Evolutionary conservation across 2,113 vertebrate species (phyloP), one percentile per base, ranked within the genome.

Genomic region (Oryctolagus cuniculus): DNA sequence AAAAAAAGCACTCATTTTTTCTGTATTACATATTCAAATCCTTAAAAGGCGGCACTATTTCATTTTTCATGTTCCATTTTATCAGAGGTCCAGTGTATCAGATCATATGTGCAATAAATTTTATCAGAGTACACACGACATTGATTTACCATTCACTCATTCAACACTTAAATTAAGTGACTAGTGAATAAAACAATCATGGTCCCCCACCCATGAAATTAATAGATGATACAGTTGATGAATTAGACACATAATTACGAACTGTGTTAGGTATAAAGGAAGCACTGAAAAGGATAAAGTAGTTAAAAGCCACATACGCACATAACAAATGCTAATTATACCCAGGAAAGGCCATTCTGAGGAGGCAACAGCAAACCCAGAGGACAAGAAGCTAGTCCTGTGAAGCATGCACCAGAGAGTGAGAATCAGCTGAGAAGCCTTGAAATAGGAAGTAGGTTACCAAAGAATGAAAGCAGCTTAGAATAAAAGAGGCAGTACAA

Each of bases 201-300:
- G 17, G 31, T 10, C 69, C 7, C 3, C 77, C 27, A 58, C 19
- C 89, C 72, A 66, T 4, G 10, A 89, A 89, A 89, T 38, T 79
- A 70, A 74, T 22, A 27, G 69, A 86, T 12, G 19, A 61, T 6
- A 81, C 2, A 94, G 61, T 53, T 29, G 79, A 93, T 69, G 72
- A 77, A 85, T 94, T 70, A 34, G 89, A 91, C 16, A 72, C 92
- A 82, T 27, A 66, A 24, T 3, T 21, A 95, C 58, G 74, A 84
- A 66, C n/a, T 87, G 16, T 87, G 15, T 73, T 95, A 38, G n/a
- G 29, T n/a, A 75, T 61, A 94, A 87, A 63, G 36, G 64, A 93
- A 87, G 21, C 17, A 91, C 0, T 80, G 6, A 87, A 44, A 22
- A 51, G 24, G 24, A 69, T n/a, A 72, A 1, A 63, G 19, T 73